A percentile compares a stretch with the other conserved stretches of the same genome.
These are phyloP conservation scores for Cryptotermes secundus DNA, from an alignment of 1,140 invertebrate species.

Conservation along the genomic window DNA sequence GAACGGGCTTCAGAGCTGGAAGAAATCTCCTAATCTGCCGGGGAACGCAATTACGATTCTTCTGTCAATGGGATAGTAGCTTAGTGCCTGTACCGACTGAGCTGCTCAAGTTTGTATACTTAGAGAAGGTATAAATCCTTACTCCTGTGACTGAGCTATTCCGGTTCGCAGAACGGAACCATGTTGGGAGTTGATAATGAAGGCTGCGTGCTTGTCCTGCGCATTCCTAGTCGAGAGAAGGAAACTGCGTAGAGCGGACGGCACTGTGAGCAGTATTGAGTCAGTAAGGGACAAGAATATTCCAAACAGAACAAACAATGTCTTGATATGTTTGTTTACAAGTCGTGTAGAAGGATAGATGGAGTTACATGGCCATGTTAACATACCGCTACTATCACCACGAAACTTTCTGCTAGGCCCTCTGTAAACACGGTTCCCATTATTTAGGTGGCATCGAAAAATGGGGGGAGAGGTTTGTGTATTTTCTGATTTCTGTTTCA, in stretches of 20 bases:
- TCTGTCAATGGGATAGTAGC: too few relatives aligned
- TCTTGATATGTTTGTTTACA: constrained; percentile 20
- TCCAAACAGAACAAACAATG: constrained; percentile 16
- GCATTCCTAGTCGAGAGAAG: background rate
- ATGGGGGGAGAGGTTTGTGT: background rate
- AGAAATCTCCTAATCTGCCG: too few relatives aligned
- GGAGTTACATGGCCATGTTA: background rate
- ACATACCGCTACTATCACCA: background rate
- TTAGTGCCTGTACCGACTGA: too few relatives aligned
- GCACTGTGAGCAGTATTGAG: background rate
- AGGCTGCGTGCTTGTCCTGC: too few relatives aligned
- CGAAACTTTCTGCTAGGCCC: background rate
- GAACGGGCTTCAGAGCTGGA: too few relatives aligned
- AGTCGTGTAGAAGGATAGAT: constrained; percentile 4
- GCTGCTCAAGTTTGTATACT: too few relatives aligned
- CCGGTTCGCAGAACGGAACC: too few relatives aligned
- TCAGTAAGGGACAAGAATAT: constrained; percentile 13
- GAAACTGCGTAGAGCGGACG: background rate
- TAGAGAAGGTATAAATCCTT: too few relatives aligned
- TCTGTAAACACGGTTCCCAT: background rate
- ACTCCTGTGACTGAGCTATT: too few relatives aligned
- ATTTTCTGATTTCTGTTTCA: constrained; percentile 17
- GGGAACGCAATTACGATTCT: too few relatives aligned
- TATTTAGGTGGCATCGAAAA: constrained; percentile 13
- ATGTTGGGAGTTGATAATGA: too few relatives aligned